These are phyloP conservation scores for Sturnira hondurensis DNA, from an alignment of 2,113 vertebrate genomes.

Conservation along the genomic window DNA sequence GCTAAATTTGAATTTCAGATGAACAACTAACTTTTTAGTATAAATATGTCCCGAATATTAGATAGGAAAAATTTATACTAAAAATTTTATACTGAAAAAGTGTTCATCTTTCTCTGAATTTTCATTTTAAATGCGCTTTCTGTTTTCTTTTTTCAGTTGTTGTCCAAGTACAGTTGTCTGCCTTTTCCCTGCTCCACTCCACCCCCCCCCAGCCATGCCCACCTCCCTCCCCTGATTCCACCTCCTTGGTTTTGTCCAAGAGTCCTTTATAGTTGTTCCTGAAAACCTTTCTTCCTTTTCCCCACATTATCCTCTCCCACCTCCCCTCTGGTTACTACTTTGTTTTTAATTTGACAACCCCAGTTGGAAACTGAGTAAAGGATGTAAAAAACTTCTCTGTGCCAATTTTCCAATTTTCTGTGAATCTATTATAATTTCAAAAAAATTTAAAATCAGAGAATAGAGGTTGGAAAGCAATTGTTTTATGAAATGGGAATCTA, in stretches of 20 bases:
- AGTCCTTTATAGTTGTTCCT: too few species aligned
- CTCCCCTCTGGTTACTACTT: background rate
- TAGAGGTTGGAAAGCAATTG: background rate
- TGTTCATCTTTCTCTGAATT: constrained; percentile 8
- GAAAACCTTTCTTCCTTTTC: too few species aligned
- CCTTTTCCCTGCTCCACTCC: too few species aligned
- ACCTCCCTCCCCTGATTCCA: too few species aligned
- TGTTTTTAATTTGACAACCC: background rate
- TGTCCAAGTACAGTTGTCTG: too few species aligned
- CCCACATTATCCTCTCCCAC: too few species aligned
- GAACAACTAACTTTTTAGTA: constrained; percentile 16
- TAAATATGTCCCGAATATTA: constrained; percentile 7
- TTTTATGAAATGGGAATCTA: background rate
- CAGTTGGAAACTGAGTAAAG: background rate
- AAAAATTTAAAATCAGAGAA: background rate
- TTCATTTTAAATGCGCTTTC: background rate
- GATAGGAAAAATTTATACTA: background rate
- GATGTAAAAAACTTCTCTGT: background rate
- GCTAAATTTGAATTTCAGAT: constrained; percentile 44
- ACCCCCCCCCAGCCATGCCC: too few species aligned
- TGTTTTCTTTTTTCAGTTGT: background rate
- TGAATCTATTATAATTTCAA: constrained; percentile 24
- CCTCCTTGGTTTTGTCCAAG: too few species aligned
- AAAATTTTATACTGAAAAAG: background rate
- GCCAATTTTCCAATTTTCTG: background rate